Conservation (phyloP, 2,797 vertebrate genomes). For the Melanotaenia parkinsoni region DNA sequence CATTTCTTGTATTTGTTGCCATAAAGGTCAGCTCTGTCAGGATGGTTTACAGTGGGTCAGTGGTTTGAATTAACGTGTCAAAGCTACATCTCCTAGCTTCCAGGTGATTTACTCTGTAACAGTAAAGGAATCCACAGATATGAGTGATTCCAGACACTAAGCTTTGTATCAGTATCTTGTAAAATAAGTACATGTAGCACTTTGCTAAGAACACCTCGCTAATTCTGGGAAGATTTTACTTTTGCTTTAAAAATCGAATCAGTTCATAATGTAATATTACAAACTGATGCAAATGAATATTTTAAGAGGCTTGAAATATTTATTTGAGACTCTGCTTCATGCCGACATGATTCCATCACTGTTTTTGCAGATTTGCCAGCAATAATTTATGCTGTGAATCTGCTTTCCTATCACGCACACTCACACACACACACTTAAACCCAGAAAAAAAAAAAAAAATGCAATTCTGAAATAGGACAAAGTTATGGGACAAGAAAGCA, state of each 20-base stretch:
- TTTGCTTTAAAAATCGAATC: not conserved
- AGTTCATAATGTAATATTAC: not conserved
- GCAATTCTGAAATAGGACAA: no score
- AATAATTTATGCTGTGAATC: not conserved
- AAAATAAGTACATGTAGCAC: not conserved
- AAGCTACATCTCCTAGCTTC: not conserved
- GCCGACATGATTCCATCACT: not conserved
- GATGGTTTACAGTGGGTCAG: not conserved
- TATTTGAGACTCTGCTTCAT: not conserved
- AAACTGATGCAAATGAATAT: not conserved
- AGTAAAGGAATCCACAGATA: not conserved
- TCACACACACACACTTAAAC: no score
- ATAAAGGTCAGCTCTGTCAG: not conserved
- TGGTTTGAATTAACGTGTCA: not conserved
- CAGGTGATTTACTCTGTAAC: not conserved
- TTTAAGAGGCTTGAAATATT: not conserved
- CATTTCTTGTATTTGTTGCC: not conserved
- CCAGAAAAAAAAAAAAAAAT: no score
- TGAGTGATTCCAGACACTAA: not conserved
- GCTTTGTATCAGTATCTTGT: not conserved
- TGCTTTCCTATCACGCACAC: not conserved
- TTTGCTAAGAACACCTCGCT: not conserved
- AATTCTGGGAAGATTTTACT: not conserved
- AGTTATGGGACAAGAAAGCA: no score
- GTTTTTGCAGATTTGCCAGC: not conserved